Base-by-base conservation (phyloP, 1,140 invertebrate genomes). In the Ylistrum balloti region DNA sequence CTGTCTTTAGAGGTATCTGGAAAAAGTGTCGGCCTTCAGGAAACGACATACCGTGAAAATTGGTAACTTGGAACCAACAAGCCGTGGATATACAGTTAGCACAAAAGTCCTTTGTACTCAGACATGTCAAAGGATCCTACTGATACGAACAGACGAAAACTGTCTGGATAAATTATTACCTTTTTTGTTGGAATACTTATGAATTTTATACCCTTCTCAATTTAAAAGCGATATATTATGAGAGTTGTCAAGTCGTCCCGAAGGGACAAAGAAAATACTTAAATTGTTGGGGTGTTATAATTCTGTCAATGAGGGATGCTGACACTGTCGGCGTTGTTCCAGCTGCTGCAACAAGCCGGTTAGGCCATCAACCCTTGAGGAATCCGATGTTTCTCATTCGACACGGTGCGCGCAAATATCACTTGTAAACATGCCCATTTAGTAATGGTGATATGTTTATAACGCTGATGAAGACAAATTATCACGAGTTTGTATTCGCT, bases 401-500 rank as follows among this genome's bases (percentile, higher is more conserved):
- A 74, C 56, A 74, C 56, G 56, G 56, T 74, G 5, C 56, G 56
- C 56, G 56, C 56, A 74, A 74, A 74, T 74, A 74, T 74, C 56
- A 74, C 56, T 74, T 74, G 56, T 74, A 74, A 74, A 74, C 56
- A 74, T 74, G 56, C 56, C 56, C 56, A 74, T 74, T 74, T 74
- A 74, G 56, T 74, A 74, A 28, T 74, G 56, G 56, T 74, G 56
- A 74, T 74, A 74, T 74, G 56, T 74, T 74, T 74, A 74, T 74
- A 74, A 74, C 56, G 56, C 56, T 74, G 56, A 74, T 74, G 56
- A 74, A 74, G 56, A 74, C 56, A n/a, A n/a, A 74, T 74, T 74
- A 74, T 74, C 56, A 74, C 56, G 56, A 74, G 56, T 74, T 74
- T 74, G 20, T 22, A 74, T 74, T 74, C 56, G 56, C 56, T 74